Base-by-base conservation (phyloP, 1,140 invertebrate species). In the Steinernema khuongi region DNA sequence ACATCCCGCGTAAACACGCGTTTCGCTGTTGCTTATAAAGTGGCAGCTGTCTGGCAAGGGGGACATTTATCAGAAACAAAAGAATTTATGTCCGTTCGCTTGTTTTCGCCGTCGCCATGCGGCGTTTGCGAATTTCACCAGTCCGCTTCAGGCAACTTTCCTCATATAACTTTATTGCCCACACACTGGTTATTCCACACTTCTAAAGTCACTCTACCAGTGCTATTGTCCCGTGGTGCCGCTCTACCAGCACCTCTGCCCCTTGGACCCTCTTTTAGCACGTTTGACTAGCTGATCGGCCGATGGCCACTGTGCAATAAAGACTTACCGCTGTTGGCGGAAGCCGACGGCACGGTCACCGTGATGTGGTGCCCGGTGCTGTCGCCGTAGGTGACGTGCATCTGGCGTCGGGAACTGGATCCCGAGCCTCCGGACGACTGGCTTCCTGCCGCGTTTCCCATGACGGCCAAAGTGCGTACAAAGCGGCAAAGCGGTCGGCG, bases 311-410 rank as follows among this genome's bases (percentile, higher is more conserved):
- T n/a, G n/a, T n/a, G 36, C 7, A 7, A 41, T 7, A 41, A 41
- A 60, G 11, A 60, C 50, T 60, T 60, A 60, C 50, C 50, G 50
- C 50, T 60, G 50, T 60, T 60, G 50, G 50, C 50, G 11, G 50
- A 60, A 26, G 50, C 50, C 11, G 50, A 60, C 14, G 50, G 50
- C 11, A 60, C 50, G 7, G 50, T 60, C 7, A 60, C 50, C 14
- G 50, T 60, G 4, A 60, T 60, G 50, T 60, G 50, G 19, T 60
- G 50, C 11, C 50, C 50, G 22, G 50, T 60, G 22, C 50, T 17
- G 26, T 60, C 50, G 19, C 50, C 50, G 22, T 60, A 60, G 50
- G 50, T 60, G 7, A 60, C 50, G 50, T 60, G 50, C 50, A 60
- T 60, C 7, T 22, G 50, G 7, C 36, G 7, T 60, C 50, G 50